Base-by-base conservation (phyloP, 2,888 invertebrate species). In the Cenopis cana region DNA sequence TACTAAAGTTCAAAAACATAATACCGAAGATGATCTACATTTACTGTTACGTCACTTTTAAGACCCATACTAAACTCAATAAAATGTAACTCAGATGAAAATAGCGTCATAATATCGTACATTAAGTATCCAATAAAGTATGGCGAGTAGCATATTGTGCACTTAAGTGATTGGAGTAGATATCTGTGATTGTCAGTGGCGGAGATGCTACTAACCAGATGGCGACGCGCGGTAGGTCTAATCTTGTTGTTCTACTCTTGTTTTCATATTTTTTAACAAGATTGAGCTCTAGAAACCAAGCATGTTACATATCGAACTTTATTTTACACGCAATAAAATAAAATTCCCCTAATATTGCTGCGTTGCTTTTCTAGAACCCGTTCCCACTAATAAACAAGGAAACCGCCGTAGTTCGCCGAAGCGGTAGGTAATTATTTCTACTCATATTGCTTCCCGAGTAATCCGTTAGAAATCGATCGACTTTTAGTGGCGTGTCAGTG, bases 391-490 rank as follows among this genome's bases (percentile, higher is more conserved):
- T 91, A 90, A 91, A 92, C 88, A 89, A 89, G 92, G 91, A 92
- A 93, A 87, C 89, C 87, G 89, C 80, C 83, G 81, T 82, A 81
- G 86, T 93, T 93, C 93, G 88, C 78, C 91, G 93, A 92, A 93
- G 81, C 83, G 80, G 81, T 81, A 82, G 81, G 86, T 89, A 87
- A 92, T 93, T 91, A 92, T 88, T 86, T 81, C 85, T 82, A 78
- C 89, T 89, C 91, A 86, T 87, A 90, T 90, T 88, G 89, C 89
- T 90, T 90, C 88, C 85, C 85, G 86, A 85, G 89, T 89, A 91
- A 93, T 93, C 92, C 93, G 93, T 93, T 93, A 90, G 93, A 91
- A 93, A 93, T 93, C 93, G 91, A 93, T 93, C 91, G 89, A 85
- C 84, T 89, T 93, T 93, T 93, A 93, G 89, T 91, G 89, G 85